A percentile compares a stretch with the other conserved stretches of the same genome.
Evolutionary conservation across 2,797 vertebrate genomes (phyloP).

Genomic region (Microhierax caerulescens): DNA sequence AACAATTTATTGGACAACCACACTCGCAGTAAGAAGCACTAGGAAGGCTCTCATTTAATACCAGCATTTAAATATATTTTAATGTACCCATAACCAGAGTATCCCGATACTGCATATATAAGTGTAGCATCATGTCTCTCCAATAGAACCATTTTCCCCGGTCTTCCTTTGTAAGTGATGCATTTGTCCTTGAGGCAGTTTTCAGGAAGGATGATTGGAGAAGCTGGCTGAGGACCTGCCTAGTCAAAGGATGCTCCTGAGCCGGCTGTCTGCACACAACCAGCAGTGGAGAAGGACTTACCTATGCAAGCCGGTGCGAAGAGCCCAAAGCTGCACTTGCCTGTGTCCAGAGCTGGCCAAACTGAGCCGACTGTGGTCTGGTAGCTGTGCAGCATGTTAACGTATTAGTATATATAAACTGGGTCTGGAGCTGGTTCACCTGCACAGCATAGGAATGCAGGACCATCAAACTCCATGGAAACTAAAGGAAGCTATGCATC

Average conservation of each 20-base stretch:
- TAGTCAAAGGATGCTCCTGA: background rate
- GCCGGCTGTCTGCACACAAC: background rate
- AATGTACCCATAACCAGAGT: background rate
- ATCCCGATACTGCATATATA: background rate
- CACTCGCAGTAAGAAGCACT: constrained; percentile 11
- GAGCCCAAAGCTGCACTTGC: background rate
- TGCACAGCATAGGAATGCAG: background rate
- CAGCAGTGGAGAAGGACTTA: background rate
- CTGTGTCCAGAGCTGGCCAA: background rate
- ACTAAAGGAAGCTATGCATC: background rate
- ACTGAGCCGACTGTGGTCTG: background rate
- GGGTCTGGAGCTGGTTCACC: background rate
- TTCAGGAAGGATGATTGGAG: background rate
- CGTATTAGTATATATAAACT: fast-evolving
- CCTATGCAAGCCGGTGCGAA: background rate
- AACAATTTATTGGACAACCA: constrained; percentile 34
- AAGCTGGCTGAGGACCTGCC: background rate
- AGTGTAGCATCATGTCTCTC: background rate
- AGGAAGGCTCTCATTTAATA: constrained; percentile 52
- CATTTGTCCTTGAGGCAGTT: background rate
- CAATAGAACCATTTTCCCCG: background rate
- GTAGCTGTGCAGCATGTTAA: background rate
- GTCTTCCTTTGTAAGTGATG: background rate
- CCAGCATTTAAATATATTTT: constrained; percentile 43
- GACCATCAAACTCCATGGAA: background rate